Evolutionary conservation across 2,888 invertebrate genomes (phyloP).

Genomic region (Lasioglossum pauxillum): DNA sequence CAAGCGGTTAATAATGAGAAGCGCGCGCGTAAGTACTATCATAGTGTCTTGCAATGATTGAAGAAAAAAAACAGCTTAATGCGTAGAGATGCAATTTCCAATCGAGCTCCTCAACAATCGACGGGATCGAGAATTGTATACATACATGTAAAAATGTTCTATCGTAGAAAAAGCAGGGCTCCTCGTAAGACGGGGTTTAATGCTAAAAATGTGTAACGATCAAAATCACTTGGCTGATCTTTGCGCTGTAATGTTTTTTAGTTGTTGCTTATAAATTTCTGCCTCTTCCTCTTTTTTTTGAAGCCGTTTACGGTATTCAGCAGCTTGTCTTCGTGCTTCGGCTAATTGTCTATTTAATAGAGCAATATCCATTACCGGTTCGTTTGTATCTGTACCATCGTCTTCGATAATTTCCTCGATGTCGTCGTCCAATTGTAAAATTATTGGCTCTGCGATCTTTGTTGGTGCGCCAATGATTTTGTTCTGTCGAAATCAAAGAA

Average conservation of each 20-base stretch:
- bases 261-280: slow-evolving; percentile 83
- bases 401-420: slow-evolving; percentile 84
- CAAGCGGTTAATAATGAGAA: slow-evolving; percentile 52
- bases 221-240: slow-evolving; percentile 68
- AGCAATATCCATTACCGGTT: slow-evolving; percentile 79
- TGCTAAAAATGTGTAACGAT: slow-evolving; percentile 53
- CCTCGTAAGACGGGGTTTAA: slow-evolving; percentile 52
- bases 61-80: slow-evolving; percentile 31
- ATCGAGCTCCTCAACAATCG: slow-evolving; percentile 25
- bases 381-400: slow-evolving; percentile 59
- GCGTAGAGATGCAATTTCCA: slow-evolving; percentile 36
- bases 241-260: slow-evolving; percentile 77
- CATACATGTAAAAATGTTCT: slow-evolving; percentile 23
- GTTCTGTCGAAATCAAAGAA: slow-evolving; percentile 67
- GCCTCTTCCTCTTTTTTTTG: slow-evolving; percentile 83
- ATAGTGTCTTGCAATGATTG: slow-evolving; percentile 36
- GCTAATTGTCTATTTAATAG: slow-evolving; percentile 82
- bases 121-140: slow-evolving; percentile 40
- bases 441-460: slow-evolving; percentile 74
- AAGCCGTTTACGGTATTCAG: slow-evolving; percentile 82
- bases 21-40: slow-evolving; percentile 49
- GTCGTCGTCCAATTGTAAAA: slow-evolving; percentile 81
- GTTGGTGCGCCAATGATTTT: slow-evolving; percentile 69
- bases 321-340: slow-evolving; percentile 81
- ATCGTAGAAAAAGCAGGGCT: slow-evolving; percentile 60